Evolutionary conservation across 2,113 vertebrate genomes (phyloP), one percentile per base, ranked within the genome.

Genomic region (Heterotilapia buettikoferi): DNA sequence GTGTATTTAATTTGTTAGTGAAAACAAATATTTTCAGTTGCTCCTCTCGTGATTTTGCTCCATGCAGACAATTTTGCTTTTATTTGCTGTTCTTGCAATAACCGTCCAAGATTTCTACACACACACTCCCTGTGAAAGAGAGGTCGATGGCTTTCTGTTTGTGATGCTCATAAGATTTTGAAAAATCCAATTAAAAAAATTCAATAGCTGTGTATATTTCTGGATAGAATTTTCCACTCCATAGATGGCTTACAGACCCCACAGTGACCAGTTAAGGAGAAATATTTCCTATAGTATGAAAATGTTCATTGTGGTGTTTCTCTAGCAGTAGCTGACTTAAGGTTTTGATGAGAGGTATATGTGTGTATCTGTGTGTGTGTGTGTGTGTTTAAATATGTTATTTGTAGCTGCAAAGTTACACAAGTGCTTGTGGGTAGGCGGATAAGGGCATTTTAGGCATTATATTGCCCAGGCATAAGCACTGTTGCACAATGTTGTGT

Each of bases 391-490:
- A 19, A 43, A 83, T 87, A 78, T 92, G 61, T 86, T 90, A 76
- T 78, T 29, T 81, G 50, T 9, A 33, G 71, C 86, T 81, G 18
- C 50, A 85, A 89, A 33, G 81, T 83, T 24, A 43, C 6, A 80
- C 2, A 45, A 87, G 86, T 89, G 79, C 14, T 31, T 47, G 54
- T 84, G 81, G 71, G 88, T 87, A 87, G 89, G 79, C 54, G 31
- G 80, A 86, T 85, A 16, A 90, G 85, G 57, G 52, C 78, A 81
- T 90, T 83, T 86, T 76, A 91, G 84, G 63, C 57, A 82, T 81
- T 84, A 66, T 63, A 86, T 52, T 56, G 52, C 86, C 80, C 2
- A 78, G 36, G 63, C 82, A 56, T 53, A 71, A 88, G 85, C 81
- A 80, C 73, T 33, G 80, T 21, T 83, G 83, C 73, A 80, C 38